Evolutionary conservation across 1,140 invertebrate species (phyloP), one percentile per base, ranked within the genome.

Genomic region (Orchestia grillus): DNA sequence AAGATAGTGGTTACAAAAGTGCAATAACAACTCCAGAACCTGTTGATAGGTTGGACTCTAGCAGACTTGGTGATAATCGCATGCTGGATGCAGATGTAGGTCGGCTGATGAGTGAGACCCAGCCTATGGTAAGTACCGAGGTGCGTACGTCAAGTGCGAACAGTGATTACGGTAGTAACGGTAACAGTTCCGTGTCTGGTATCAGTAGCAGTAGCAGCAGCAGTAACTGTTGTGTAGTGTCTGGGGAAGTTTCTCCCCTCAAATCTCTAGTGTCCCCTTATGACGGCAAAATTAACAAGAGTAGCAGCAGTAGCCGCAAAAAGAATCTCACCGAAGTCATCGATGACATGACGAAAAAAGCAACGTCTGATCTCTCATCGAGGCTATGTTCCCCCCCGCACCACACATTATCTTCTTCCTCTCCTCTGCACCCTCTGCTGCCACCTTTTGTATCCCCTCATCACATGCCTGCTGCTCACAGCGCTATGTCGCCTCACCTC

Each of bases 1-100:
- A 96, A 96, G 96, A 97, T 95, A 97, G 96, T 95, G 96, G 96
- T 41, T 97, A 97, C 92, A 97, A 97, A 96, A 97, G 96, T 97
- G 96, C 96, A 96, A 97, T 97, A 96, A 96, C 96, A 62, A 97
- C 96, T 95, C 96, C 96, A 53, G 96, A 96, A 95, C 96, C 96
- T 95, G 95, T 97, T 77, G 96, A 97, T 92, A 95, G 96, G 96
- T 91, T 95, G 43, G 96, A 96, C 15, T 45, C 96, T 11, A 47
- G 92, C 44, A 94, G 92, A 94, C 92, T 94, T 94, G 43, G 41
- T 94, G 92, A 94, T 42, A 94, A 47, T 94, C 92, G 92, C 15
- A 44, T 47, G 44, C 44, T 45, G 4, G 92, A 94, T 8, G 40
- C 43, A 16, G 92, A 94, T 94, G 92, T 96, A 96, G 96, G 53